Base-by-base conservation (phyloP, 2,113 vertebrate genomes). In the Charadrius vociferus region DNA sequence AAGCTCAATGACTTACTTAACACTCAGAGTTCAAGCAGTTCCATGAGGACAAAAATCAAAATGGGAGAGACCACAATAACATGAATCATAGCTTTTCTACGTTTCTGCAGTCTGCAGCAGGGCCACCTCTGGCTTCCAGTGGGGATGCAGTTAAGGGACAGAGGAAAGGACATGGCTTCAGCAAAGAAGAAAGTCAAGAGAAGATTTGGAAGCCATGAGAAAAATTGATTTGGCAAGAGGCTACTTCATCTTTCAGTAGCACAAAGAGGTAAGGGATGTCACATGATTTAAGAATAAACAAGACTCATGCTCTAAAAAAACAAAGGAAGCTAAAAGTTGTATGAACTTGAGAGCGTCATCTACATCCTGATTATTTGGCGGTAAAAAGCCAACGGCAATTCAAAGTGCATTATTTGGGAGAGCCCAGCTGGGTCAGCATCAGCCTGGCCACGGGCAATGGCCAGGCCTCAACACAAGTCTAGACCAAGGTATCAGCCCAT, bases 321-420 rank as follows among this genome's bases (percentile, higher is more conserved):
- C 32, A 65, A 88, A 83, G 65, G 47, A 75, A 78, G n/a, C 14
- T 84, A 84, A 89, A 95, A 89, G 63, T 81, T 66, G 50, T 18
- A 43, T 21, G 65, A 95, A 79, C 68, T 77, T 55, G 71, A 97
- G 71, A 91, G 83, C 53, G 1, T 91, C 85, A 65, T 47, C 89
- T 95, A 86, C 24, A 1, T 91, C 90, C 81, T 23, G 9, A 79
- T 84, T 71, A 59, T 96, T 80, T 93, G 77, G 92, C 6, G 3
- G 59, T 68, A 86, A 71, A 91, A 58, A 94, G 82, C 78, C 82
- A 95, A 81, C 0, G 7, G 78, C 95, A 91, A 85, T 88, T 95
- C 81, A 97, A 96, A 95, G 96, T 96, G 93, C 96, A 88, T 90
- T 88, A 53, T 53, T 9, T 72, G 86, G 86, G 81, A 82, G 22